Evolutionary conservation across 1,140 invertebrate genomes (phyloP).

Genomic region (Drosophila seguyi): DNA sequence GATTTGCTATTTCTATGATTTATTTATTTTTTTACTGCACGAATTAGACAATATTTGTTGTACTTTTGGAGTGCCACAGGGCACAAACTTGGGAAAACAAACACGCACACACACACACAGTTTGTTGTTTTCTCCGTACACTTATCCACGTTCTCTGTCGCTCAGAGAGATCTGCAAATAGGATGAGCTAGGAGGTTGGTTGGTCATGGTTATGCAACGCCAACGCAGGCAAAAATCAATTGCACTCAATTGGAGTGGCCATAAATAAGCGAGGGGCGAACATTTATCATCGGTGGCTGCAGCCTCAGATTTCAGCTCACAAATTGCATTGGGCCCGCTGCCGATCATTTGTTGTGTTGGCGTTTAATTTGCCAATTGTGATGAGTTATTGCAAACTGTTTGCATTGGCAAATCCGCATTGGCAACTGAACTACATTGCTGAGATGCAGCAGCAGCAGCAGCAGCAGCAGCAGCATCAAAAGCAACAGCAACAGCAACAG

Average conservation of each 20-base stretch:
- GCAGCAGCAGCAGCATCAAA: background rate
- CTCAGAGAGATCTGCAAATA: slow-evolving; percentile 55
- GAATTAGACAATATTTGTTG: slow-evolving; percentile 47
- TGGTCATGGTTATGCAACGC: slow-evolving; percentile 68
- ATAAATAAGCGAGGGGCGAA: slow-evolving; percentile 71
- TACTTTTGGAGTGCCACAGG: slow-evolving; percentile 56
- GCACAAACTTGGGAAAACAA: slow-evolving; percentile 31
- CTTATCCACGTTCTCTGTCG: slow-evolving; percentile 31
- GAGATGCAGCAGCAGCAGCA: slow-evolving; percentile 1
- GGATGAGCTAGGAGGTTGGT: slow-evolving; percentile 45
- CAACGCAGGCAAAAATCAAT: slow-evolving; percentile 79
- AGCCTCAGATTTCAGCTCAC: slow-evolving; percentile 29
- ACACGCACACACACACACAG: slow-evolving; percentile 50
- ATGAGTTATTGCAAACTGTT: slow-evolving; percentile 77
- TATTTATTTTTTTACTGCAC: slow-evolving; percentile 53
- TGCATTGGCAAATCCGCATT: slow-evolving; percentile 58
- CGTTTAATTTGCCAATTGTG: slow-evolving; percentile 84
- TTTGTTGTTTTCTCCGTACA: slow-evolving; percentile 40
- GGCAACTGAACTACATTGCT: slow-evolving; percentile 4
- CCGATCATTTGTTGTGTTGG: slow-evolving; percentile 79
- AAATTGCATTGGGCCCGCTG: slow-evolving; percentile 68
- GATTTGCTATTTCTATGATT: slow-evolving; percentile 14
- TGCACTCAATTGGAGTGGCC: slow-evolving; percentile 79
- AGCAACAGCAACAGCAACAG: slow-evolving; percentile 5
- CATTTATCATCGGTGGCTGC: slow-evolving; percentile 67